A percentile compares a stretch with the other conserved stretches of the same genome.
These are phyloP conservation scores for Polypedilum pembai DNA, from an alignment of 1,140 invertebrate genomes.

Conservation along the genomic window DNA sequence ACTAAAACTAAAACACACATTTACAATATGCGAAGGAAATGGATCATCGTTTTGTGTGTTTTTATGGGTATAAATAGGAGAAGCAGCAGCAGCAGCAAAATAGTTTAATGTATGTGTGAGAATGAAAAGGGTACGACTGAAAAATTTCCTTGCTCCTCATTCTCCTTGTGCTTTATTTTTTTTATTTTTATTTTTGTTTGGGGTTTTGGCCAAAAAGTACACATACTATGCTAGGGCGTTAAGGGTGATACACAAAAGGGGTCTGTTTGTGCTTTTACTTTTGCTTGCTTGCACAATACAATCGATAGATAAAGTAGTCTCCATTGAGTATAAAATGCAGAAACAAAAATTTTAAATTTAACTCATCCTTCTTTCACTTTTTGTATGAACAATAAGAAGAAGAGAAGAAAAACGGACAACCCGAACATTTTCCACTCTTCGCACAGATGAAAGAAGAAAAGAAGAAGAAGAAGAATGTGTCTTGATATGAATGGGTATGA, in stretches of 20 bases:
- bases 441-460: too few species aligned
- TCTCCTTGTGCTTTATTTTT: neutral
- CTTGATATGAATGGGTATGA: too few species aligned
- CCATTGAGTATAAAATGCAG: neutral
- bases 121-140: neutral
- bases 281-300: neutral
- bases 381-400: neutral
- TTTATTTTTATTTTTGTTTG: neutral
- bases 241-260: neutral
- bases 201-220: neutral
- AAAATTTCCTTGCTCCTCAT: neutral
- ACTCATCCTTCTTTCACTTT: neutral
- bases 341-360: neutral
- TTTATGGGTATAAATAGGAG: neutral
- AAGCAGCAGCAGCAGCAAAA: neutral
- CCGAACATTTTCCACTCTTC: neutral
- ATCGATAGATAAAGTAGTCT: slow-evolving; percentile 8
- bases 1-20: slow-evolving; percentile 23
- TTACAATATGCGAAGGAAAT: slow-evolving; percentile 27
- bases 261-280: neutral
- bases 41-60: slow-evolving; percentile 28
- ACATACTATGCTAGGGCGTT: neutral
- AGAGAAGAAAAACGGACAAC: slow-evolving; percentile 10
- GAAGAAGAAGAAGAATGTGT: too few species aligned
- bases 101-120: neutral